These are phyloP conservation scores for Epiblema foenella DNA, from an alignment of 2,888 invertebrate species.

Conservation along the genomic window DNA sequence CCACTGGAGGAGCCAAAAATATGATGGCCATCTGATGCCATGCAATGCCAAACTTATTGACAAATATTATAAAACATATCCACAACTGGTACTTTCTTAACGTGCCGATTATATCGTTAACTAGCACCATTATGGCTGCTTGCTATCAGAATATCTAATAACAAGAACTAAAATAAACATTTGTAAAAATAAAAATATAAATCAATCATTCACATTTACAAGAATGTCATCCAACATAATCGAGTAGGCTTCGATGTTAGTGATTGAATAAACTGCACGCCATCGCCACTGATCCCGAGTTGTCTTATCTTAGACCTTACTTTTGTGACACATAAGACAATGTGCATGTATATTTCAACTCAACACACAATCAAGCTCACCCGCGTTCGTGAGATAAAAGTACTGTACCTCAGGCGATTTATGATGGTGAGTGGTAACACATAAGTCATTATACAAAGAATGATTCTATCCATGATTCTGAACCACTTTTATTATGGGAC, in stretches of 20 bases:
- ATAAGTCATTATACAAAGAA: too few species aligned
- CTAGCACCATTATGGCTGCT: conserved; percentile 48
- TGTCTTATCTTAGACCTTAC: too few species aligned
- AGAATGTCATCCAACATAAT: conserved; percentile 9
- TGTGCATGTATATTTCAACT: too few species aligned
- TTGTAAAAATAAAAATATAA: conserved; percentile 4
- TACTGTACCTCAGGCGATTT: too few species aligned
- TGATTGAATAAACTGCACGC: not conserved
- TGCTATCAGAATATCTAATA: not conserved
- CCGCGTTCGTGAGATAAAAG: too few species aligned
- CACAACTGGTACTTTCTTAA: conserved; percentile 71
- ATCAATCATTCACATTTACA: conserved; percentile 3
- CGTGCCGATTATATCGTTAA: conserved; percentile 72
- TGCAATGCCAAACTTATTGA: conserved; percentile 79
- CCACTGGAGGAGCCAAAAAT: conserved; percentile 75
- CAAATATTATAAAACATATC: conserved; percentile 71
- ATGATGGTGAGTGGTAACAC: too few species aligned
- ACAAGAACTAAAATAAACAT: conserved; percentile 1
- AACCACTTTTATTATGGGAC: too few species aligned
- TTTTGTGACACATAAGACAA: too few species aligned
- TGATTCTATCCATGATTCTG: too few species aligned
- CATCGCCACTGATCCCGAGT: too few species aligned
- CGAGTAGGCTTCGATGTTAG: conserved; percentile 13
- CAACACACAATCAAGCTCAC: too few species aligned
- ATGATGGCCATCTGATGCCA: conserved; percentile 82